Evolutionary conservation across 2,888 invertebrate genomes (phyloP), one percentile per base, ranked within the genome.

Genomic region (Acrobasis repandana): DNA sequence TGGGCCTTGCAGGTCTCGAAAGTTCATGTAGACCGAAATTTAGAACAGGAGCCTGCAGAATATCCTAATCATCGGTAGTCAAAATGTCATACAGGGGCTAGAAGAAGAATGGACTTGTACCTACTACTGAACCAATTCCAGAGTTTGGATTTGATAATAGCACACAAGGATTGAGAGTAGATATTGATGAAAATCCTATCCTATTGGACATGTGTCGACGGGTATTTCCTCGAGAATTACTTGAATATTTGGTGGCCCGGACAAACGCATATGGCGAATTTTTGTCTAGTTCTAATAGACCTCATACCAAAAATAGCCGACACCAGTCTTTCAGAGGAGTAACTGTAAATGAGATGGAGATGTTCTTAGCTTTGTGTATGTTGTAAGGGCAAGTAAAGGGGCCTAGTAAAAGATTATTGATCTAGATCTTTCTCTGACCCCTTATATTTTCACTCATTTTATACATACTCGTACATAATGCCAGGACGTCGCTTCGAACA

Each of bases 391-490:
- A 65, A 61, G 59, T 62, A 48, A 57, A 56, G 51, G 56, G 47
- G 47, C 60, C 60, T 43, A 60, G 62, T 60, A 62, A 58, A 54
- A 51, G 56, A 47, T 58, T 48, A 48, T 47, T 67, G 9, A 69
- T 69, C 61, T n/a, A n/a, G n/a, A n/a, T 60, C 70, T 11, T 62
- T 63, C 11, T 50, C 60, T 48, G 64, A 68, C 58, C 46, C 62
- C 11, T 49, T 69, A 47, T 69, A 69, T 46, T 67, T 61, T 59
- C 66, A 69, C 58, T 67, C 67, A 38, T 49, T 67, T 51, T 67
- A 63, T 63, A n/a, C n/a, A n/a, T n/a, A n/a, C n/a, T 18, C 49
- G 6, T 67, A 67, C 61, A 61, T 58, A 36, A 69, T 71, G 69
- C 72, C 71, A 50, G 65, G 52, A 18, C 15, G 63, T 38, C 54